Percentiles rank a stretch among this genome's conserved stretches.
phyloP scores from a whole-genome alignment of 2,113 vertebrate genomes.

The Lipophrys pholis region DNA sequence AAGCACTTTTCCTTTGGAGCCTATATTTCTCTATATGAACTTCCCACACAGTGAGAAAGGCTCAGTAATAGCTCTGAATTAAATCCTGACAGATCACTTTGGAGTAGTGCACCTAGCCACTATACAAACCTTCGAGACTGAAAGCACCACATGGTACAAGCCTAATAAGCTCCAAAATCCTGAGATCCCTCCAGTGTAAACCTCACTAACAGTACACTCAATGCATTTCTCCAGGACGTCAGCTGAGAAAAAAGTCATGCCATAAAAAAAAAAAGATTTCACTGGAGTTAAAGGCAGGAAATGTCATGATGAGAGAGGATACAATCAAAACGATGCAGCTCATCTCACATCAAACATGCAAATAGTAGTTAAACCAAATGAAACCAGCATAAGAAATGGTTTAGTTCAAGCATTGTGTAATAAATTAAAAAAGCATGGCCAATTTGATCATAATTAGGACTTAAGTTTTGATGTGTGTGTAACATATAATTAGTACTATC shows the following conservation, averaged over 20 bases:
- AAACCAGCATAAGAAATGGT: no score
- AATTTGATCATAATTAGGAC: no score
- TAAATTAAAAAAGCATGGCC: no score
- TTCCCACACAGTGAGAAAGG: constrained; percentile 26
- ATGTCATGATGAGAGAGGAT: no score
- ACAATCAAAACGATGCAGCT: no score
- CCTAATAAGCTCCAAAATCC: constrained; percentile 2
- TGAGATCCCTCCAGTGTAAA: neutral
- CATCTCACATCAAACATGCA: no score
- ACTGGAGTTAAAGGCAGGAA: no score
- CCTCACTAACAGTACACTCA: neutral
- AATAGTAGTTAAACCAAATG: no score
- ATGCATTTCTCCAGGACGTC: neutral
- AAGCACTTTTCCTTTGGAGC: constrained; percentile 19
- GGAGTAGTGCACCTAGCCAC: constrained; percentile 3
- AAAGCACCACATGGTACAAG: neutral
- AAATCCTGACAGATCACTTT: constrained; percentile 62
- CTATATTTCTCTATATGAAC: constrained; percentile 24
- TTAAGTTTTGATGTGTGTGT: no score
- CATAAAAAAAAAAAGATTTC: neutral
- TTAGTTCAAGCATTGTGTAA: no score
- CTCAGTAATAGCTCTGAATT: constrained; percentile 44
- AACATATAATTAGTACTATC: no score
- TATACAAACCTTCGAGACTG: constrained; percentile 18
- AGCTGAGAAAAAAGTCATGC: neutral